Evolutionary conservation across 1,140 invertebrate species (phyloP).

Genomic region (Araneus ventricosus): DNA sequence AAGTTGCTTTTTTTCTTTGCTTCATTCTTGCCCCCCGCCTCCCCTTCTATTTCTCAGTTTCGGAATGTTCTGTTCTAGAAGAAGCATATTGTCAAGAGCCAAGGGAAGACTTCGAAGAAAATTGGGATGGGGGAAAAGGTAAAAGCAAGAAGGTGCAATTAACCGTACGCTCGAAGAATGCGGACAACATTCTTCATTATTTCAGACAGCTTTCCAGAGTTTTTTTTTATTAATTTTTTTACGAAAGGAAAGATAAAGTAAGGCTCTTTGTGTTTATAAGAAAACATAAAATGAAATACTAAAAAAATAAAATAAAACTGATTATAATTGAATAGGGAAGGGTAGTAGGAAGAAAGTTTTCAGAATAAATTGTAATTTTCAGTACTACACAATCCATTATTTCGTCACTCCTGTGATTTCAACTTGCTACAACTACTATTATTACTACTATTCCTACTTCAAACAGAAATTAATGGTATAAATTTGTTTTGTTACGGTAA

Average conservation of each 20-base stretch:
- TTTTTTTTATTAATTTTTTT: neutral
- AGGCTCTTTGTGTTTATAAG: neutral
- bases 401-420: no score
- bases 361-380: no score
- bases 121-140: neutral
- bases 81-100: neutral
- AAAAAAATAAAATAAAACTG: no score
- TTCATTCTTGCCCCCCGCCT: conserved; percentile 3
- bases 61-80: conserved; percentile 43
- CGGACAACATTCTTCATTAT: conserved; percentile 28
- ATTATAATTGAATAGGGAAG: no score
- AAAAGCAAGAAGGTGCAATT: conserved; percentile 32
- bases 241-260: neutral
- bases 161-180: conserved; percentile 35
- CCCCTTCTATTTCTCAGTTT: conserved; percentile 41
- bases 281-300: no score
- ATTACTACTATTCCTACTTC: no score
- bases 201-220: neutral
- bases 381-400: no score
- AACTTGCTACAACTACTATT: no score
- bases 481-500: no score
- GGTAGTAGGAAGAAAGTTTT: no score
- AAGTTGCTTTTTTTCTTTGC: neutral
- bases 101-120: conserved; percentile 4
- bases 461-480: no score